A percentile compares a stretch with the other conserved stretches of the same genome.
phyloP scores from a whole-genome alignment of 2,888 invertebrate species.

The Drosophila putrida region DNA sequence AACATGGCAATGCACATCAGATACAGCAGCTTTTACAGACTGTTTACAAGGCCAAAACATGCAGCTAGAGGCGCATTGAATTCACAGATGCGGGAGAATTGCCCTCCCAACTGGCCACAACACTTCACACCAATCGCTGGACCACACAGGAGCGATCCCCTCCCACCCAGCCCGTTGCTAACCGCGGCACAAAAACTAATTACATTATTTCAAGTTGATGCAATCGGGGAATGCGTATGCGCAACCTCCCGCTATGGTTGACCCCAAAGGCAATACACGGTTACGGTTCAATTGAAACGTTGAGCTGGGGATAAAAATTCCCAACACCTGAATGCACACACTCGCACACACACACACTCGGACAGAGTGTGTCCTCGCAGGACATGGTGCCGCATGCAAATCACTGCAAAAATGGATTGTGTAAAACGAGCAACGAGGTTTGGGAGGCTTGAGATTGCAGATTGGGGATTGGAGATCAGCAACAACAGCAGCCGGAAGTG shows the following conservation, averaged over 20 bases:
- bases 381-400: slow-evolving; percentile 74
- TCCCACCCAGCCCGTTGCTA: slow-evolving; percentile 11
- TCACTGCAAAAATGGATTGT: slow-evolving; percentile 68
- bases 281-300: slow-evolving; percentile 74
- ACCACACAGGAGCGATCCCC: neutral
- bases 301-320: slow-evolving; percentile 24
- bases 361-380: slow-evolving; percentile 29
- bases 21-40: slow-evolving; percentile 18
- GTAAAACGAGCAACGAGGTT: slow-evolving; percentile 30
- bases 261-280: slow-evolving; percentile 65
- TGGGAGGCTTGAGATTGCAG: slow-evolving; percentile 20
- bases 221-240: slow-evolving; percentile 75
- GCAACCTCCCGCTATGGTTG: slow-evolving; percentile 22
- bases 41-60: slow-evolving; percentile 13
- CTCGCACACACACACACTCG: neutral
- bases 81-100: slow-evolving; percentile 5
- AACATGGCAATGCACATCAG: slow-evolving; percentile 6
- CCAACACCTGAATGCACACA: neutral
- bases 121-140: slow-evolving; percentile 16
- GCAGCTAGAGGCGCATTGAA: slow-evolving; percentile 1
- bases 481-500: slow-evolving; percentile 41
- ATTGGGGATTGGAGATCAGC: slow-evolving; percentile 42
- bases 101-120: slow-evolving; percentile 8
- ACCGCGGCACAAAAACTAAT: slow-evolving; percentile 77
- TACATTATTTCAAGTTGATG: slow-evolving; percentile 82